These are phyloP conservation scores for Mesitornis unicolor DNA, from an alignment of 2,113 vertebrate species.

Conservation along the genomic window DNA sequence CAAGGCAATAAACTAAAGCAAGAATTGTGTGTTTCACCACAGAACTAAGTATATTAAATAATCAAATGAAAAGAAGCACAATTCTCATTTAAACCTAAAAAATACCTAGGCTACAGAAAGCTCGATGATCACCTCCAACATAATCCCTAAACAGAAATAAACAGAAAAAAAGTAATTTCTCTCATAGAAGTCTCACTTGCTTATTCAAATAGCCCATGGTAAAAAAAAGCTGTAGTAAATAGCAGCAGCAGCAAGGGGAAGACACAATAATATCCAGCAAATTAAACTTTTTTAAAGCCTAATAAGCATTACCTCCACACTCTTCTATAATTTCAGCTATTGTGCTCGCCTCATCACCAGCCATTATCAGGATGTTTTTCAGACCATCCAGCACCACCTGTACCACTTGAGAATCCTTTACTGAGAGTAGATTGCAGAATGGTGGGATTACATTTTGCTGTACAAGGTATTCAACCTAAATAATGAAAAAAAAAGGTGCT, in stretches of 20 bases:
- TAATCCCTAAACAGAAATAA: neutral
- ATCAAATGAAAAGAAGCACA: neutral
- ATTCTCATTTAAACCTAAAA: neutral
- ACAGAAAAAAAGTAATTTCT: neutral
- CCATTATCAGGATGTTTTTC: conserved; percentile 99
- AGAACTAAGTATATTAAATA: neutral
- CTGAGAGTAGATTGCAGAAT: conserved; percentile 93
- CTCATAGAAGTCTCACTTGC: neutral
- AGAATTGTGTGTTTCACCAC: neutral
- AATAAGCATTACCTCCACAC: conserved; percentile 85
- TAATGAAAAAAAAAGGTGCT: neutral
- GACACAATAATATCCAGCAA: neutral
- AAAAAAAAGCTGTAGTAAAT: neutral
- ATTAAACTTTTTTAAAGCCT: neutral
- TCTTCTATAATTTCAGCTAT: conserved; percentile 98
- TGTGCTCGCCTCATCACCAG: conserved; percentile 94
- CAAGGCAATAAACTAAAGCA: neutral
- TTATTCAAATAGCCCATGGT: neutral
- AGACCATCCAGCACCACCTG: conserved; percentile 98
- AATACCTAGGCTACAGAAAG: neutral
- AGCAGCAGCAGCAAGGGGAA: neutral
- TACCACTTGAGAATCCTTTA: conserved; percentile 98
- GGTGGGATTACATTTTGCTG: conserved; percentile 96
- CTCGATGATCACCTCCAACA: neutral
- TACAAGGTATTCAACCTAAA: conserved; percentile 96